Evolutionary conservation across 2,888 invertebrate species (phyloP).

Genomic region (Mallateleia sp.): DNA sequence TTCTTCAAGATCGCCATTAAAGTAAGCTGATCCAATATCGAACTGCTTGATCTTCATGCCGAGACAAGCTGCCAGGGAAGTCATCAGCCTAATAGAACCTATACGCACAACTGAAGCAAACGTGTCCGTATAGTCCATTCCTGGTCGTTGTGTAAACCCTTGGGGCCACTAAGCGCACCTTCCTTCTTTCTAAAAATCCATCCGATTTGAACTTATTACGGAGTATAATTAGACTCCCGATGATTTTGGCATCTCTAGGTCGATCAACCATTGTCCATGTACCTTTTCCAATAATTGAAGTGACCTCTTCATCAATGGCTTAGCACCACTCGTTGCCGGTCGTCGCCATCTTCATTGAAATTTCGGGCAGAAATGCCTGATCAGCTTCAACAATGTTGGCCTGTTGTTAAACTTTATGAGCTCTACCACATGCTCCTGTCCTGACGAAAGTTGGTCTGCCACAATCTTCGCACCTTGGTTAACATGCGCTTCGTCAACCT

Average conservation of each 20-base stretch:
- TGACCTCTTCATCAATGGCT: background rate
- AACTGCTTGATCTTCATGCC: conserved; percentile 73
- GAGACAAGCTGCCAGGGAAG: conserved; percentile 61
- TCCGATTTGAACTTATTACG: background rate
- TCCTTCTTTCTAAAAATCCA: too few relatives aligned
- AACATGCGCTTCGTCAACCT: background rate
- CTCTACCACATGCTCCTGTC: background rate
- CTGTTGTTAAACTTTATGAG: conserved; percentile 1
- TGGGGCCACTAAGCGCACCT: too few relatives aligned
- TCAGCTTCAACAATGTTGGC: background rate
- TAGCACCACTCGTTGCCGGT: background rate
- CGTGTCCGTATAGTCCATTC: conserved; percentile 56
- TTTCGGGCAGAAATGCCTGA: background rate
- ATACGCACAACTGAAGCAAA: conserved; percentile 62
- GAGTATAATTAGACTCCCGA: too few relatives aligned
- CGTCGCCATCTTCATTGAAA: background rate
- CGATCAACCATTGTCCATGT: conserved; percentile 74
- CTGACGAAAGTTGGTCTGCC: background rate
- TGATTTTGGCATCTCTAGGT: background rate
- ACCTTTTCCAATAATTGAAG: conserved; percentile 63
- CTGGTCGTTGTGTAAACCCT: conserved; percentile 54
- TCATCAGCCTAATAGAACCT: conserved; percentile 47
- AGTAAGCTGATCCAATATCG: conserved; percentile 76
- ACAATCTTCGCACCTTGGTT: background rate
- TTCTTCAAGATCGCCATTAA: conserved; percentile 69